These are phyloP conservation scores for Clamator glandarius DNA, from an alignment of 2,797 vertebrate genomes.

Conservation along the genomic window DNA sequence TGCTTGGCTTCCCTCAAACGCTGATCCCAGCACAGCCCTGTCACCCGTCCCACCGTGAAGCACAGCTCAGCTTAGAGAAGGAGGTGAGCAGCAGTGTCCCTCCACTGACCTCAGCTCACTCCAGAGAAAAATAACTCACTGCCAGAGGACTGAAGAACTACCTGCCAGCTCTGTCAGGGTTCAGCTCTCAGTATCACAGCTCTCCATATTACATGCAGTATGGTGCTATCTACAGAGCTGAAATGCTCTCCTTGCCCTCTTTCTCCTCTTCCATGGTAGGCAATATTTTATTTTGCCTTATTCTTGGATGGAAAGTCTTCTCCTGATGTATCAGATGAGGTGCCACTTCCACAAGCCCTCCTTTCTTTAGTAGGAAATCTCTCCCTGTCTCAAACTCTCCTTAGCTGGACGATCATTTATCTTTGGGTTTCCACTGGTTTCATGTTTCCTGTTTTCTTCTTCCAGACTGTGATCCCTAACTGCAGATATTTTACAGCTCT, in stretches of 20 bases:
- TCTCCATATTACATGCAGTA: not conserved
- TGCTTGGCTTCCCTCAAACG: not conserved
- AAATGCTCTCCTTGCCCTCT: not conserved
- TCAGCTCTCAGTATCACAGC: not conserved
- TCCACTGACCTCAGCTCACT: not conserved
- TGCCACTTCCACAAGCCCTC: constrained; percentile 31
- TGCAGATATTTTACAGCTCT: constrained; percentile 64
- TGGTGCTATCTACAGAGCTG: not conserved
- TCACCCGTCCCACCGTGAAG: accelerated
- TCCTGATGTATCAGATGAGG: constrained; percentile 1
- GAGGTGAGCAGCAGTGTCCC: not conserved
- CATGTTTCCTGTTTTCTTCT: constrained; percentile 67
- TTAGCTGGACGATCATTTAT: constrained; percentile 32
- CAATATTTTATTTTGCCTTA: not conserved
- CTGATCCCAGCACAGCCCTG: not conserved
- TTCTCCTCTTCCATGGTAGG: not conserved
- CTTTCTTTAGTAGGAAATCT: constrained; percentile 37
- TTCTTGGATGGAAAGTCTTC: constrained; percentile 23
- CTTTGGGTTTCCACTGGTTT: constrained; percentile 50
- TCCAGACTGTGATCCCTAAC: constrained; percentile 58
- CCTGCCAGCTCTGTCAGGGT: not conserved
- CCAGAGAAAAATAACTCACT: not conserved
- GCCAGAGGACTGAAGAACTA: not conserved
- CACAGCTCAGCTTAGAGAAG: not conserved
- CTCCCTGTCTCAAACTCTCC: constrained; percentile 25